Conservation (phyloP, 2,888 invertebrate species). For the Bhutanitis thaidina region DNA sequence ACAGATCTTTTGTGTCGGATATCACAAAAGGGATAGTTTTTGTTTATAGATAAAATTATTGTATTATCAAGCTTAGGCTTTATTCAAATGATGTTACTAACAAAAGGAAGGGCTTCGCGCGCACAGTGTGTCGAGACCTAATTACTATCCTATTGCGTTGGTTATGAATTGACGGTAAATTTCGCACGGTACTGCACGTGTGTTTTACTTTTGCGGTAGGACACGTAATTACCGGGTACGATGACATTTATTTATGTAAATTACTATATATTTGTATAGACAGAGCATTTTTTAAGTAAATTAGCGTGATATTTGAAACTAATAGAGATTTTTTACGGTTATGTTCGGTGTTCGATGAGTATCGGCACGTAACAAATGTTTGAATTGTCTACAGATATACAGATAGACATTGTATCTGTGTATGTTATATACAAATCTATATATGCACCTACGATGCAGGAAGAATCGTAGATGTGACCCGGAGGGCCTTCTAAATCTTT, state of each 20-base stretch:
- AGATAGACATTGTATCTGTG: too few species aligned
- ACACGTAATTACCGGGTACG: slow-evolving; percentile 51
- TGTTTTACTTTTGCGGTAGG: slow-evolving; percentile 45
- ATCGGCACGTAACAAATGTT: too few species aligned
- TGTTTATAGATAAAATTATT: slow-evolving; percentile 63
- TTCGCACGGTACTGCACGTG: slow-evolving; percentile 35
- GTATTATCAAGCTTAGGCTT: slow-evolving; percentile 41
- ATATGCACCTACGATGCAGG: too few species aligned
- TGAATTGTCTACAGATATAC: too few species aligned
- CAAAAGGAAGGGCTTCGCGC: slow-evolving; percentile 38
- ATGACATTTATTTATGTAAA: slow-evolving; percentile 28
- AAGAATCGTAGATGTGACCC: too few species aligned
- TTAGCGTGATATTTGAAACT: slow-evolving; percentile 6
- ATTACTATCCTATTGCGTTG: slow-evolving; percentile 56
- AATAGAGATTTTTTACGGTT: neutral
- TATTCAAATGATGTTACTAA: slow-evolving; percentile 45
- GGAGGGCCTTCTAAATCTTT: too few species aligned
- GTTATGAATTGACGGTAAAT: slow-evolving; percentile 24
- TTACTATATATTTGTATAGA: neutral
- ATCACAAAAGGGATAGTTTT: slow-evolving; percentile 66
- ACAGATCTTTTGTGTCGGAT: slow-evolving; percentile 46
- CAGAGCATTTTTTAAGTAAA: neutral
- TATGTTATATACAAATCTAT: too few species aligned
- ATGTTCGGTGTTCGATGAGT: too few species aligned
- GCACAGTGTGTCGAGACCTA: slow-evolving; percentile 38